Conservation (phyloP, 2,888 invertebrate species). For the Thymelicus lineola region DNA sequence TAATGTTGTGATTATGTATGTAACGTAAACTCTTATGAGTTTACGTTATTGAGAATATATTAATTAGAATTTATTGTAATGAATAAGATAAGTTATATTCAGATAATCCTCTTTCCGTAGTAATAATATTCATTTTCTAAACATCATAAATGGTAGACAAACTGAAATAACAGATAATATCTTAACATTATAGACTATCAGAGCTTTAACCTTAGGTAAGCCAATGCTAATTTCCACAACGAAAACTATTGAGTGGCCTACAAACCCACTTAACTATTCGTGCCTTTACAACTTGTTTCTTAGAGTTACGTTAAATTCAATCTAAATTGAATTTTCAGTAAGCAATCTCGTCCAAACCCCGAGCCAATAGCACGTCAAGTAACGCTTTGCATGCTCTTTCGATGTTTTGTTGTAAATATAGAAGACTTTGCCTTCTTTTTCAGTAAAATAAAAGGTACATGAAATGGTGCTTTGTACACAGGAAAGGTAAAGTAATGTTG, state of each 20-base stretch:
- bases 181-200: no score
- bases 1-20: no score
- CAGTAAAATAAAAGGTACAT: background rate
- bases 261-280: conserved; percentile 1
- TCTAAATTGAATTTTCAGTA: conserved; percentile 1
- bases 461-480: no score
- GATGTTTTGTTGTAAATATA: background rate
- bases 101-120: no score
- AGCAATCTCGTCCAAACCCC: background rate
- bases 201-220: background rate
- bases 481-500: no score
- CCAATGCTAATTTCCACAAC: background rate
- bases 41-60: no score
- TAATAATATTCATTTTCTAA: no score
- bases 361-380: background rate
- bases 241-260: conserved; percentile 5
- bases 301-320: conserved; percentile 7
- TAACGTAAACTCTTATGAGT: no score
- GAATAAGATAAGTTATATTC: no score
- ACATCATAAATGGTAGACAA: no score
- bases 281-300: background rate
- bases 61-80: no score
- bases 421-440: background rate
- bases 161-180: no score
- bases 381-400: background rate